Conservation (phyloP, 2,113 vertebrate species). For the Cavia porcellus region DNA sequence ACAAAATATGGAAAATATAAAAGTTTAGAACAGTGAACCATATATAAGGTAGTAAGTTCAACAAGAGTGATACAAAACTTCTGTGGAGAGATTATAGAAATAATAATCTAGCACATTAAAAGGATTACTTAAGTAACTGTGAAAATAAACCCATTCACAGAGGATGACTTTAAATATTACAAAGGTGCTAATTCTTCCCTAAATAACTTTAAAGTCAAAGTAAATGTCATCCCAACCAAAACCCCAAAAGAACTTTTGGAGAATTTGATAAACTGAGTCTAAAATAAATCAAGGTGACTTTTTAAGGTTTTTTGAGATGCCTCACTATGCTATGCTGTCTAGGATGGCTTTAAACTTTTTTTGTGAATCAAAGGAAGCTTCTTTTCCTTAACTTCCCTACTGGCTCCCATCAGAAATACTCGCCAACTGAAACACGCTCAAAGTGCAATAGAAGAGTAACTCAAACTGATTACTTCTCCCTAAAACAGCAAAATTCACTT, state of each 20-base stretch:
- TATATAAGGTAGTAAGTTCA: slow-evolving; percentile 2
- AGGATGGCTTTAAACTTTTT: neutral
- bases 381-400: slow-evolving; percentile 52
- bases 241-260: neutral
- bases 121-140: slow-evolving; percentile 9
- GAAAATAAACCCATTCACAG: neutral
- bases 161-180: neutral
- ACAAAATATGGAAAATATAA: slow-evolving; percentile 9
- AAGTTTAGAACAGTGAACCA: slow-evolving; percentile 13
- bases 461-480: slow-evolving; percentile 79
- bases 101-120: neutral
- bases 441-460: slow-evolving; percentile 72
- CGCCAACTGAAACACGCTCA: slow-evolving; percentile 75
- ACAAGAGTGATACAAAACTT: neutral
- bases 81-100: slow-evolving; percentile 7
- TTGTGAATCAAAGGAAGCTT: neutral
- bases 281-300: neutral
- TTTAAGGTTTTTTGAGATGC: neutral
- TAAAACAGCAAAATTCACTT: neutral
- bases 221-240: neutral
- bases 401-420: slow-evolving; percentile 75
- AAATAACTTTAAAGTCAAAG: neutral
- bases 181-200: slow-evolving; percentile 11
- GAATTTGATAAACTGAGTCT: neutral
- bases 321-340: neutral